Percentiles rank a stretch among this genome's conserved stretches.
Conservation (phyloP, 2,113 vertebrate species). For the Carassius carassius region DNA sequence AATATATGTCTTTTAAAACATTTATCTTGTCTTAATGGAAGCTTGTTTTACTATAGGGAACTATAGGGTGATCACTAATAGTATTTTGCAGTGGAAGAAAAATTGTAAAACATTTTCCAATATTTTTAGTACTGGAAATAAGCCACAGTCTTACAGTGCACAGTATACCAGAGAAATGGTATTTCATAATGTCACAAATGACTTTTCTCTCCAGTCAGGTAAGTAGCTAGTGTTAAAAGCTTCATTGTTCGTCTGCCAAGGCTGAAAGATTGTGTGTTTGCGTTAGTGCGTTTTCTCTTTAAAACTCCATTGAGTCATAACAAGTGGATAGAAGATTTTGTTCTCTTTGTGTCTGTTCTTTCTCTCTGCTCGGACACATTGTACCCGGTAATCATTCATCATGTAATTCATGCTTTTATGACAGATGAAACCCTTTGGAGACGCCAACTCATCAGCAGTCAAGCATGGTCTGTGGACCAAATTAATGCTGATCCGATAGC, state of each 20-base stretch:
- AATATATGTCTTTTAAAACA: too few species aligned
- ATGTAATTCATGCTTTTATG: conserved; percentile 3
- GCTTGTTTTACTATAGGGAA: neutral
- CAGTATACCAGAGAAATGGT: neutral
- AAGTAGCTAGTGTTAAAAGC: neutral
- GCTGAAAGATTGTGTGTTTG: conserved; percentile 1
- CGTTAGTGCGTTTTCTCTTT: neutral
- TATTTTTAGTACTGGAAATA: neutral
- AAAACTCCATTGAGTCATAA: conserved; percentile 19
- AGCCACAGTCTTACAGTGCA: neutral
- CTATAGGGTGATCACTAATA: neutral
- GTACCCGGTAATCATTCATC: neutral
- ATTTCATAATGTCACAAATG: conserved; percentile 11
- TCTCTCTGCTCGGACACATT: neutral
- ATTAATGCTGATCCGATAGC: neutral
- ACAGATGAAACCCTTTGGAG: conserved; percentile 12
- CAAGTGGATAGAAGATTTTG: neutral
- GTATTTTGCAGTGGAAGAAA: neutral
- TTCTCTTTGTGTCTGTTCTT: neutral
- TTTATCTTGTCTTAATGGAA: too few species aligned
- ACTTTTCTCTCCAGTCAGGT: conserved; percentile 29
- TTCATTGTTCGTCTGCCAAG: conserved; percentile 20
- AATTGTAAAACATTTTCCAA: neutral
- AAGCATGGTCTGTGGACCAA: neutral
- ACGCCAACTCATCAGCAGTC: conserved; percentile 11